These are phyloP conservation scores for Falcunculus frontatus DNA, from an alignment of 2,113 vertebrate genomes.

Conservation along the genomic window DNA sequence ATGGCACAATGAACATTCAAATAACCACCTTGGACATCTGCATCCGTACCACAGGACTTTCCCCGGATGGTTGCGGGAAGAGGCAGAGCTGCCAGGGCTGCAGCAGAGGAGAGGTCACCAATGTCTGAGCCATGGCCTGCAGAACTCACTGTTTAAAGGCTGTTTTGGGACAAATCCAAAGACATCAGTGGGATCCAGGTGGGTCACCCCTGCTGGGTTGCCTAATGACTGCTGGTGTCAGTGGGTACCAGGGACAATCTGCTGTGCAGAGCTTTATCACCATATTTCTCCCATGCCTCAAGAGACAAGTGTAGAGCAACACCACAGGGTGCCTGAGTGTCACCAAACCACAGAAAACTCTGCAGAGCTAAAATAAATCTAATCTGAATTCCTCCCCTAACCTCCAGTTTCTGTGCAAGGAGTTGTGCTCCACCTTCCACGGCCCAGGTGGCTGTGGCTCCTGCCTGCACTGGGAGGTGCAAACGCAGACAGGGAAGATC, in stretches of 20 bases:
- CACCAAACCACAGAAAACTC: not conserved
- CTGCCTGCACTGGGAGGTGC: not conserved
- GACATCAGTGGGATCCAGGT: not conserved
- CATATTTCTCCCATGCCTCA: not conserved
- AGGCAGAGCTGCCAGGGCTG: not conserved
- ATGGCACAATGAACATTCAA: not conserved
- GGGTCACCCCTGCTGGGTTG: not conserved
- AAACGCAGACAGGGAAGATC: not conserved
- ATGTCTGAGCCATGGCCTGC: not conserved
- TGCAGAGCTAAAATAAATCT: not conserved
- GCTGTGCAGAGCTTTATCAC: not conserved
- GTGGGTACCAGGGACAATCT: not conserved
- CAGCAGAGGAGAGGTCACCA: not conserved
- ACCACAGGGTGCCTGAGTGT: not conserved
- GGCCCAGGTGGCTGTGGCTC: not conserved
- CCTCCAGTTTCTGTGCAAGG: not conserved
- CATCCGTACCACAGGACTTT: rapidly evolving
- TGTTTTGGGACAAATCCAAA: not conserved
- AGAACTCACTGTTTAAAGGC: not conserved
- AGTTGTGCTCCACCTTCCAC: not conserved
- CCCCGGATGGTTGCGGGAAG: not conserved
- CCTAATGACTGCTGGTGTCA: not conserved
- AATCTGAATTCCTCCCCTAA: not conserved
- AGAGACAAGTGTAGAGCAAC: not conserved
- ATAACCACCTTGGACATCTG: not conserved